Percentiles rank a stretch among this genome's conserved stretches.
Evolutionary conservation across 2,888 invertebrate species (phyloP).

Genomic region (Cephus rjabovi): DNA sequence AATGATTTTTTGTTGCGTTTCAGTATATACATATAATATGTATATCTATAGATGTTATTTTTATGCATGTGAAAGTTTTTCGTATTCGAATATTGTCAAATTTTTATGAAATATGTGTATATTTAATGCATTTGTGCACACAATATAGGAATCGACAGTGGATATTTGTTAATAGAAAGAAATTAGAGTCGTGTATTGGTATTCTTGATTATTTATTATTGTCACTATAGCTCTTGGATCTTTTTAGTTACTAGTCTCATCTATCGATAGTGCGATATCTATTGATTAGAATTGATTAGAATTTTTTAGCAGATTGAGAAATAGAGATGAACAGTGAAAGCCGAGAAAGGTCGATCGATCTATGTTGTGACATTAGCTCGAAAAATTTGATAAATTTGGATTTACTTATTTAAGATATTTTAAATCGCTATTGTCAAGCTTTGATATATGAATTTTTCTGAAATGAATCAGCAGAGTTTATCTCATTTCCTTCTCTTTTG

Average conservation of each 20-base stretch:
- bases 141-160: not conserved
- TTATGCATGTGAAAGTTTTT: not conserved
- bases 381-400: conserved; percentile 1
- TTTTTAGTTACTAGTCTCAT: not conserved
- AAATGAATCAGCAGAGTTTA: conserved; percentile 3
- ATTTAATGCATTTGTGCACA: not conserved
- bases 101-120: not conserved
- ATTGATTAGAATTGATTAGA: not conserved
- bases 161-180: not conserved
- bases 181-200: not conserved
- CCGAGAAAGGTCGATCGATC: not conserved
- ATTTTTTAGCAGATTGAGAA: not conserved
- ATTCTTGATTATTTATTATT: not conserved
- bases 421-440: not conserved
- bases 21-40: not conserved
- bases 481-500: not conserved
- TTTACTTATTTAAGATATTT: not conserved
- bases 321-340: not conserved
- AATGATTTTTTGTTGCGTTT: too few relatives aligned
- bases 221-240: not conserved
- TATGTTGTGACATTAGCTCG: not conserved
- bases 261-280: not conserved
- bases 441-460: not conserved
- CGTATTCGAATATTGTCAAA: not conserved
- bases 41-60: not conserved